A percentile compares a stretch with the other conserved stretches of the same genome.
Conservation (phyloP, 53 echinoderm and acorn worm species). For the Paelopatides confundens region DNA sequence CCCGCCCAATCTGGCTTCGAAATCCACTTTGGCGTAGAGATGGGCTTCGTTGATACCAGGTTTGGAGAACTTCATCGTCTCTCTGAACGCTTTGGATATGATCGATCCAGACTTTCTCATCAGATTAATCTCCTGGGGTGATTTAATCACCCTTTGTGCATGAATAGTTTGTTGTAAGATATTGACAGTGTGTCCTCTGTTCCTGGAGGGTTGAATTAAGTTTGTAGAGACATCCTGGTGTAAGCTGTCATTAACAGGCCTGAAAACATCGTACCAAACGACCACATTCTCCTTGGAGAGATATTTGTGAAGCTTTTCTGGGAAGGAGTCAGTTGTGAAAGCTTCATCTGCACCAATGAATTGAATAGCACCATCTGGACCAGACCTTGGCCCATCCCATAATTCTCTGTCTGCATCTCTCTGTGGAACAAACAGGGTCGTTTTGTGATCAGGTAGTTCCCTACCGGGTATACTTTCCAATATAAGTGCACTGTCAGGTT, state of each 20-base stretch:
- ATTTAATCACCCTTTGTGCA: conserved; percentile 84
- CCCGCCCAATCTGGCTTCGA: conserved; percentile 73
- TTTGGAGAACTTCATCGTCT: conserved; percentile 83
- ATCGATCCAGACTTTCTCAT: conserved; percentile 83
- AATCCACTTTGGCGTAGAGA: conserved; percentile 87
- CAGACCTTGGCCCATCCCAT: conserved; percentile 95
- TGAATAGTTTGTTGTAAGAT: conserved; percentile 87
- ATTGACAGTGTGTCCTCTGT: conserved; percentile 83
- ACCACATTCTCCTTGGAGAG: conserved; percentile 58
- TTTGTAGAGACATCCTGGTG: conserved; percentile 81
- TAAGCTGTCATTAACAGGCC: conserved; percentile 60
- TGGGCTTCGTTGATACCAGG: conserved; percentile 88
- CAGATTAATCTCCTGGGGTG: conserved; percentile 74
- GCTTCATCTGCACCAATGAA: conserved; percentile 92
- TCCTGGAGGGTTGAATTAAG: conserved; percentile 79
- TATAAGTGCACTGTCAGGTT: conserved; percentile 90
- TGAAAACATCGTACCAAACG: conserved; percentile 94
- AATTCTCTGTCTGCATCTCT: conserved; percentile 89
- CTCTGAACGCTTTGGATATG: conserved; percentile 77
- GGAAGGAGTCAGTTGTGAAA: conserved; percentile 68
- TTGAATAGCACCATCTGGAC: conserved; percentile 83
- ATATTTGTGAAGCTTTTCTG: conserved; percentile 69
- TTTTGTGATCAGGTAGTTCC: conserved; percentile 79
- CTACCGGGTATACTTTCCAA: conserved; percentile 79
- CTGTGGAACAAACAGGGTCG: conserved; percentile 87